Base-by-base conservation (phyloP, 2,888 invertebrate species). In the Keiferia lycopersicella region DNA sequence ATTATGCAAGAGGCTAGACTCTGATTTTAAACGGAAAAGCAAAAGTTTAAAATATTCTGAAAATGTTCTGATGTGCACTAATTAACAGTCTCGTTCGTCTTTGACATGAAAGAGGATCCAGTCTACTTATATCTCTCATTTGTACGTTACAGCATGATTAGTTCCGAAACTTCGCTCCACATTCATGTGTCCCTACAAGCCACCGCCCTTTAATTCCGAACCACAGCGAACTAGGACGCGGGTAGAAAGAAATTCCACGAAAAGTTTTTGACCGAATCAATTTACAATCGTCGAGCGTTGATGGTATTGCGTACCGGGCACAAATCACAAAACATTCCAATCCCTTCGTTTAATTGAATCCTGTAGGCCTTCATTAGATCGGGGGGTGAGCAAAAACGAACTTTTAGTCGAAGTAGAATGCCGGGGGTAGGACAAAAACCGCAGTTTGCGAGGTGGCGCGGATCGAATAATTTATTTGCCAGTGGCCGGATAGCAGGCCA, bases 311-410 rank as follows among this genome's bases (percentile, higher is more conserved):
- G 81, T 78, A 78, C 79, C 75, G 78, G 75, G 83, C 80, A 86
- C 84, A 87, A 88, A 88, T 88, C 87, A 87, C 87, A 85, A 87
- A 88, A 86, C 88, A 88, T 88, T 88, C 86, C 87, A 79, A 84
- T 85, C 83, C 82, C 85, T 80, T 75, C 80, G 81, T 84, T 87
- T 89, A 90, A 90, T 89, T 88, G 89, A 89, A 89, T 88, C 82
- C 87, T 81, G 86, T 84, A 86, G 85, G 84, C 88, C 88, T 87
- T 88, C 87, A 90, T 90, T 90, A 90, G 82, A 79, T 20, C 10
- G 79, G 74, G 79, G 79, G 77, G 79, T 76, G 77, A 75, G 77
- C 86, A 86, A 86, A 83, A 88, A 86, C 84, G 81, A 85, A 87
- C 83, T 88, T 87, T 88, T 84, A 85, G 80, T 76, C 77, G 82